These are phyloP conservation scores for Thrips palmi DNA, from an alignment of 1,140 invertebrate genomes.

Conservation along the genomic window DNA sequence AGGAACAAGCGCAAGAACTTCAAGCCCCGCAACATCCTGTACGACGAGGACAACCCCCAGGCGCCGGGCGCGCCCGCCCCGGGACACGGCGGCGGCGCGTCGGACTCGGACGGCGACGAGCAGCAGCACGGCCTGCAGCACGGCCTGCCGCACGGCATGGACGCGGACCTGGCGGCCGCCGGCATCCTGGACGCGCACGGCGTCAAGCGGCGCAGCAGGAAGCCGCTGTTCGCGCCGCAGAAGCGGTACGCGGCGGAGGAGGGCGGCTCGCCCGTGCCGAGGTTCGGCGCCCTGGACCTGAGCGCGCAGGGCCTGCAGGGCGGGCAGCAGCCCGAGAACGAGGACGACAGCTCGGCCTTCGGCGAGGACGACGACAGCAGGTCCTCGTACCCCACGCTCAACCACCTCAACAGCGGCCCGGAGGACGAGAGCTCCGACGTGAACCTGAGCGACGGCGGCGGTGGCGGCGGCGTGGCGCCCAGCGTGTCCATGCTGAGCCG, in stretches of 20 bases:
- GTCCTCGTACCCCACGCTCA: slow-evolving; percentile 2
- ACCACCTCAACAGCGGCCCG: too few species aligned
- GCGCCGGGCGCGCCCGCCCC: too few species aligned
- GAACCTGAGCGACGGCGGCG: neutral
- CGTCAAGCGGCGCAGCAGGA: too few species aligned
- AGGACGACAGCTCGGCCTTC: slow-evolving; percentile 8
- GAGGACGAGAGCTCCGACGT: neutral
- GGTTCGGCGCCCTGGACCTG: slow-evolving; percentile 12
- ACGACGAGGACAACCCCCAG: slow-evolving; percentile 17
- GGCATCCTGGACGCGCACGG: too few species aligned
- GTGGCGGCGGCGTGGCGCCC: too few species aligned
- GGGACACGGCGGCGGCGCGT: slow-evolving; percentile 13
- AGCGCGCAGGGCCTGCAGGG: slow-evolving; percentile 6
- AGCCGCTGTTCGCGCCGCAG: too few species aligned
- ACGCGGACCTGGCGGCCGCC: slow-evolving; percentile 6
- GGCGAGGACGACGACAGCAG: slow-evolving; percentile 12
- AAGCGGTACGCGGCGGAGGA: too few species aligned
- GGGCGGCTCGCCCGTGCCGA: too few species aligned
- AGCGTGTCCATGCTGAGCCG: too few species aligned
- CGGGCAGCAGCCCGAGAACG: slow-evolving; percentile 3
- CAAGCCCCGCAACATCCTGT: slow-evolving; percentile 26
- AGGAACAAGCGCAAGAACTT: slow-evolving; percentile 31
- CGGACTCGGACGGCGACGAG: slow-evolving; percentile 12
- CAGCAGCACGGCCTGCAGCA: too few species aligned
- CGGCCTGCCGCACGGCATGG: neutral